Base-by-base conservation (phyloP, 2,797 vertebrate species). In the Neopelma chrysocephalum region DNA sequence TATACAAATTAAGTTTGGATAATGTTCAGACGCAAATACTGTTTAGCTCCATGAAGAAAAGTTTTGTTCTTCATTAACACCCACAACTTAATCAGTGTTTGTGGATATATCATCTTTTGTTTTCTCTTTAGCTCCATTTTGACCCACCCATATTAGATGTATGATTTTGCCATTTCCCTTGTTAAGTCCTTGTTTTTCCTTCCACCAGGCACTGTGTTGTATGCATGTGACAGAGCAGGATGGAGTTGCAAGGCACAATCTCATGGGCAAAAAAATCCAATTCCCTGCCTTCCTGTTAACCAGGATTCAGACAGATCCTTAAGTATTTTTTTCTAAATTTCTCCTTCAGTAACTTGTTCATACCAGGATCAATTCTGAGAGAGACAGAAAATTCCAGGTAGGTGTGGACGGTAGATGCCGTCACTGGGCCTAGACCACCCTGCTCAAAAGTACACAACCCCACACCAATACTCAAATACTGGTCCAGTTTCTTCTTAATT, bases 61-160 rank as follows among this genome's bases (percentile, higher is more conserved):
- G 40, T 79, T 94, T 91, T 86, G n/a, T 29, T 90, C 94, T 71
- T 54, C 54, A 65, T 90, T 88, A 79, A 66, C 6, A 0, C 66
- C 75, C 53, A 80, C 64, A 50, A 68, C 34, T 32, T 77, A 78
- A 82, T 75, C 31, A 25, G 26, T 79, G 48, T 60, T 88, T 79
- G 36, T 88, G 51, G 45, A 62, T 94, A 79, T 75, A 90, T 66
- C 8, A 43, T 84, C 15, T 87, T 94, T 84, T 60, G 57, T 94
- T 94, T 95, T 73, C 45, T 71, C 48, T 84, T 82, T 36, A 32
- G 77, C 62, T 94, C 77, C 42, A 6, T 92, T 93, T 93, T 71
- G 76, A 56, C 60, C 66, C 51, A 71, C 10, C 29, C 6, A 0
- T 78, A 75, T 43, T 71, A 61, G 51, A 56, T 21, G 15, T 12